Conservation (phyloP, 2,797 vertebrate genomes). For the Acanthis flammea region DNA sequence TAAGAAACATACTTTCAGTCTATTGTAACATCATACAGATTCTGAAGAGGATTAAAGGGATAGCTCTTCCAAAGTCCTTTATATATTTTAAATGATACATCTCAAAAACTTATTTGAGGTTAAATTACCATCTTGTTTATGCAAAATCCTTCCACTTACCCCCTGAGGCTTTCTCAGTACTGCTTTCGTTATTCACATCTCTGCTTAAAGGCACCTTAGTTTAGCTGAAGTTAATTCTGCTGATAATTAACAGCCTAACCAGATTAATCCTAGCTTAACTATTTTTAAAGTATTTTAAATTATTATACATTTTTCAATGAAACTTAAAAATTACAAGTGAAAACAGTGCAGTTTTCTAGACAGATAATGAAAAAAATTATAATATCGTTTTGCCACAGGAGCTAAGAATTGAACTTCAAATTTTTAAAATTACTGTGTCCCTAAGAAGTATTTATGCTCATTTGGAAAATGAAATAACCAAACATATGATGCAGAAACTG, state of each 20-base stretch:
- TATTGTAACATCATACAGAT: background rate
- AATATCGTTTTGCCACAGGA: background rate
- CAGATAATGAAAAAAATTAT: background rate
- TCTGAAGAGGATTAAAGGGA: background rate
- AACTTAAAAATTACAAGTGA: background rate
- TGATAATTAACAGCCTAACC: background rate
- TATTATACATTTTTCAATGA: background rate
- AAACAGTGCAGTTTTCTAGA: background rate
- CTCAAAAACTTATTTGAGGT: background rate
- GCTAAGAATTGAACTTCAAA: background rate
- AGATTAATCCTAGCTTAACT: background rate
- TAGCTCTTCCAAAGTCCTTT: background rate
- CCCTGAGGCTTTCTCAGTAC: background rate
- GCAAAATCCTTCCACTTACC: background rate
- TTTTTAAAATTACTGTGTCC: background rate
- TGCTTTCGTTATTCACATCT: background rate
- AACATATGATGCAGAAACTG: background rate
- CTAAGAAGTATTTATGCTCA: background rate
- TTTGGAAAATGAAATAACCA: background rate
- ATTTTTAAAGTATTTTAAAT: background rate
- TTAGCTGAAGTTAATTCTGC: background rate
- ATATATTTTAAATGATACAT: background rate
- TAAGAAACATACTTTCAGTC: background rate
- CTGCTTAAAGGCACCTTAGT: background rate
- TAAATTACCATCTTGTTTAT: background rate